Base-by-base conservation (phyloP, 2,888 invertebrate species). In the Chorisops tibialis region DNA sequence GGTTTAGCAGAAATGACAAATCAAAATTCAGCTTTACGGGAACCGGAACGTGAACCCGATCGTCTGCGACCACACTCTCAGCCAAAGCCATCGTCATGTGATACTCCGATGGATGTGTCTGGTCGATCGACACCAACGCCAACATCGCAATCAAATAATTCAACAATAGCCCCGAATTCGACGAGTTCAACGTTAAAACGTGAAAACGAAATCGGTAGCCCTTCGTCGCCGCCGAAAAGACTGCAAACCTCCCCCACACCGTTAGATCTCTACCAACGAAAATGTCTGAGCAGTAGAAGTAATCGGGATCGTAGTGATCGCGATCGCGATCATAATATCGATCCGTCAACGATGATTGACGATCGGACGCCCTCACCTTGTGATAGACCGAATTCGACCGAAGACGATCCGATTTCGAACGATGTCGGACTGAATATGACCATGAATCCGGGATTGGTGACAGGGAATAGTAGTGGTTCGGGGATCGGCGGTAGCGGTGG, bases 1-100 rank as follows among this genome's bases (percentile, higher is more conserved):
- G 93, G 93, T 74, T 82, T 94, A 75, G 92, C 93, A 80, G 93
- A 93, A 81, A 93, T 93, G 90, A 92, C 92, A 76, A 90, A 89
- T 77, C 81, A 89, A 78, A 88, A 87, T 74, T 80, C 81, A 66
- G 84, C 84, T 70, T 74, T 81, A 69, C 72, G 80, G 70, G 73
- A 80, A 68, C 73, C 79, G 70, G 74, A 80, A 75, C 79, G 84
- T 74, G 82, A 84, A 70, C 72, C 78, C 70, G 75, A 79, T 66
- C 74, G 77, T 61, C 68, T 78, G 71, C 74, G 79, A 69, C 77
- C 77, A 49, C 77, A 77, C 67, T 74, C 77, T 67, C 78, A 77
- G 70, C 63, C 69, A 62, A 66, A 74, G 69, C 63, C 74, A 68
- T 65, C 71, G 61, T 68, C 73, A 59, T 72, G 73, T 68, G 73